Conservation (phyloP, 2,888 invertebrate species). For the Prenolepis imparis region DNA sequence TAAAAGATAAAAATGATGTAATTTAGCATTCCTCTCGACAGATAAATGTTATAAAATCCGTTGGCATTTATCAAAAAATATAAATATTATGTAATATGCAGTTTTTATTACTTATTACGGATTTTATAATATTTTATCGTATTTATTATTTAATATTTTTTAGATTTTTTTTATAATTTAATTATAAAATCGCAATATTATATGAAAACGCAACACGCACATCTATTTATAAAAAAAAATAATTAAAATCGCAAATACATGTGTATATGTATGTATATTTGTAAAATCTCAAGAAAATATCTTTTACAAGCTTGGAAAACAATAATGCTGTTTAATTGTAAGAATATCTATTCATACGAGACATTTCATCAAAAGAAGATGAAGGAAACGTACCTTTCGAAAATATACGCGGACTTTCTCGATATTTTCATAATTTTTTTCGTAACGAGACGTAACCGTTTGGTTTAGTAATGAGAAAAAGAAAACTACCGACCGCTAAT, state of each 20-base stretch:
- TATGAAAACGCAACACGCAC: too few relatives aligned
- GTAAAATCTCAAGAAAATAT: neutral
- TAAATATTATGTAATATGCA: neutral
- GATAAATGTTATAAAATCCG: neutral
- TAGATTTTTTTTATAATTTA: neutral
- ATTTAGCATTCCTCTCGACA: neutral
- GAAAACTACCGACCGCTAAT: neutral
- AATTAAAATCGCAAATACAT: neutral
- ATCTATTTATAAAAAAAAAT: neutral
- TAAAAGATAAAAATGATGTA: neutral
- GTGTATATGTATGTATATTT: neutral
- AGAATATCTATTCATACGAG: neutral
- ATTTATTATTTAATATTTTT: neutral
- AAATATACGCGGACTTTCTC: neutral
- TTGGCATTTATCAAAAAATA: constrained; percentile 1
- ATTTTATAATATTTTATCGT: neutral
- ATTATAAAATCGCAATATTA: too few relatives aligned
- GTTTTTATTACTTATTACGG: neutral
- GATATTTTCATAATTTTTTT: neutral
- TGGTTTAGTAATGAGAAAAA: neutral
- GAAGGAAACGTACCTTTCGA: neutral
- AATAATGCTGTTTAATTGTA: neutral
- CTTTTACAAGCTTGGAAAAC: neutral
- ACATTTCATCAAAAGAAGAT: neutral
- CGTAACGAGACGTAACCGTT: neutral